A percentile compares a stretch with the other conserved stretches of the same genome.
Conservation (phyloP, 2,888 invertebrate genomes). For the Copidosoma aretas region DNA sequence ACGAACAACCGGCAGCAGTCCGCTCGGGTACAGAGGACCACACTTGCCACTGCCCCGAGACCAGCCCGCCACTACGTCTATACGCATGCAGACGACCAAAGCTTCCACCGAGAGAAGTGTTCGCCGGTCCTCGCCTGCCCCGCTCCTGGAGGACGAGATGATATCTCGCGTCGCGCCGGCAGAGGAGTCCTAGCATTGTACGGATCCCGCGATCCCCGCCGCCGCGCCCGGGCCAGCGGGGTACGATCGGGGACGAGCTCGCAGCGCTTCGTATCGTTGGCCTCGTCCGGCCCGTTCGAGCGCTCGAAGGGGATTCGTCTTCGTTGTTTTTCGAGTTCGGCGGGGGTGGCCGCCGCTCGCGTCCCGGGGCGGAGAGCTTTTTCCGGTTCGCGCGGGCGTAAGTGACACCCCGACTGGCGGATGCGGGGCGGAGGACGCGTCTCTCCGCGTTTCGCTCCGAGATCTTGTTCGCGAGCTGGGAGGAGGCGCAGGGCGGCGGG, state of each 20-base stretch:
- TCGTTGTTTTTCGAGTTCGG: no score
- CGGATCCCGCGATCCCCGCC: no score
- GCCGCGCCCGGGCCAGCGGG: no score
- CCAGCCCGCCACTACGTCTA: no score
- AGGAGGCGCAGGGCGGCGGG: neutral
- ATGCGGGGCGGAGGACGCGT: constrained; percentile 23
- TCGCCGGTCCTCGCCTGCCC: constrained; percentile 14
- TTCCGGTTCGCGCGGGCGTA: constrained; percentile 26
- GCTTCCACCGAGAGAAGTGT: constrained; percentile 36
- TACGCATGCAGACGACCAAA: neutral
- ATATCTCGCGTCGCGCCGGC: no score
- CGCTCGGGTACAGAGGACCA: neutral
- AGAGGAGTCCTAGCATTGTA: no score
- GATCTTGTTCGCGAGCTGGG: constrained; percentile 19
- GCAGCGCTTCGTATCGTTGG: no score
- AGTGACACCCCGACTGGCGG: constrained; percentile 33
- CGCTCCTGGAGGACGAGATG: no score
- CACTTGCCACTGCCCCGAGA: neutral
- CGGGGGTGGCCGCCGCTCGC: no score
- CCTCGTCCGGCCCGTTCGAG: no score
- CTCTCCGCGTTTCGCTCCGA: constrained; percentile 15
- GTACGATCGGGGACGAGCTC: no score
- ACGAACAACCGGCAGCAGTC: neutral
- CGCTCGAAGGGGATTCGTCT: no score
- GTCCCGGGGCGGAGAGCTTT: constrained; percentile 21